Conservation (phyloP, 2,888 invertebrate genomes). For the Nymphalis polychloros region DNA sequence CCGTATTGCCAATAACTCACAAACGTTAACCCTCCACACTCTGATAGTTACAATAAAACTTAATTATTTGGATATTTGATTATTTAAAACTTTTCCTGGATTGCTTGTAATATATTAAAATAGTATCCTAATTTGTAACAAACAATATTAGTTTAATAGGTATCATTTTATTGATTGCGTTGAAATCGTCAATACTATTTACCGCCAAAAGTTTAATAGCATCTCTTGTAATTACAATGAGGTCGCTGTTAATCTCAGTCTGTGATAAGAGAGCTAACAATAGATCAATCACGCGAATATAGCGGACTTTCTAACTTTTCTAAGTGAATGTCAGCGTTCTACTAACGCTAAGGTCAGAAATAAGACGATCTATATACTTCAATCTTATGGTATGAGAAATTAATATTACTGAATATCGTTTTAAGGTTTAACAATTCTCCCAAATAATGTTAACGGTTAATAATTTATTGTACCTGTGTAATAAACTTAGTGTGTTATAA, state of each 20-base stretch:
- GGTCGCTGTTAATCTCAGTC: slow-evolving; percentile 24
- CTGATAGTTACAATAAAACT: no score
- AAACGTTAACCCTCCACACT: no score
- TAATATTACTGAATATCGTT: background rate
- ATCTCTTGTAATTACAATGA: slow-evolving; percentile 22
- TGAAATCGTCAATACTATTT: slow-evolving; percentile 8
- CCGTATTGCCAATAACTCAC: no score
- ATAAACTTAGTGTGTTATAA: no score
- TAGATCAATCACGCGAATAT: slow-evolving; percentile 38
- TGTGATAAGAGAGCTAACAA: slow-evolving; percentile 35
- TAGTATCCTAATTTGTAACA: no score
- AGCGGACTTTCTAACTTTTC: slow-evolving; percentile 39
- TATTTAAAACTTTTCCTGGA: no score
- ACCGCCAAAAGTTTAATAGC: slow-evolving; percentile 5
- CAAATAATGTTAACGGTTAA: no score
- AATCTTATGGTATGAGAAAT: background rate
- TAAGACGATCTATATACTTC: slow-evolving; percentile 13
- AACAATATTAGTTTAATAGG: no score
- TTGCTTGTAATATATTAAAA: no score
- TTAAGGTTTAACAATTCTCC: no score
- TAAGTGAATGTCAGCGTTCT: slow-evolving; percentile 36
- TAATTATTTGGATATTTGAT: no score
- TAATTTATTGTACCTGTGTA: no score
- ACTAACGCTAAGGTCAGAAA: slow-evolving; percentile 34
- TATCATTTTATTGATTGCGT: background rate